Percentiles rank a stretch among this genome's conserved stretches.
Evolutionary conservation across 2,888 invertebrate genomes (phyloP).

Genomic region (Pycnomerus fuliginosus): DNA sequence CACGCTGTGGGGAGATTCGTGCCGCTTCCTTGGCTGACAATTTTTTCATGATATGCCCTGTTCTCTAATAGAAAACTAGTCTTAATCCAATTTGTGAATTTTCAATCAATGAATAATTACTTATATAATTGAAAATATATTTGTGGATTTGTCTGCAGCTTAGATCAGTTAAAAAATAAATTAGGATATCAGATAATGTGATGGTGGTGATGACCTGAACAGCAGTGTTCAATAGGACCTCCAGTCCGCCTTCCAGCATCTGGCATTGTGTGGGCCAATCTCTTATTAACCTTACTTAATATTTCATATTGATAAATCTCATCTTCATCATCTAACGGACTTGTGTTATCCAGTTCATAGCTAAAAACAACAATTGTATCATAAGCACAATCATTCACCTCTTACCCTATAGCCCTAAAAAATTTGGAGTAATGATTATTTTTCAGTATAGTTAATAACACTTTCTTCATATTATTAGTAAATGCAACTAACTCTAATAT

Average conservation of each 20-base stretch:
- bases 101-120: too few relatives aligned
- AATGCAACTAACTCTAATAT: slow-evolving; percentile 74
- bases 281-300: slow-evolving; percentile 58
- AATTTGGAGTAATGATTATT: slow-evolving; percentile 74
- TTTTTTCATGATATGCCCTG: too few relatives aligned
- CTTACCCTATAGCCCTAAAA: slow-evolving; percentile 59
- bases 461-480: slow-evolving; percentile 74
- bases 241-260: slow-evolving; percentile 30
- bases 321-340: slow-evolving; percentile 60
- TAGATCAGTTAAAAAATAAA: background rate
- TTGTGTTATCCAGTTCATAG: slow-evolving; percentile 66
- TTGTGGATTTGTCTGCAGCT: too few relatives aligned
- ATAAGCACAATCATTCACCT: slow-evolving; percentile 3
- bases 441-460: slow-evolving; percentile 80
- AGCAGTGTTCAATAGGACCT: slow-evolving; percentile 41
- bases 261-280: slow-evolving; percentile 33
- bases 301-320: slow-evolving; percentile 63
- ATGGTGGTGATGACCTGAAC: slow-evolving; percentile 41
- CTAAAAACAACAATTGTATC: slow-evolving; percentile 48
- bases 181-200: background rate
- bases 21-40: too few relatives aligned
- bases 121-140: too few relatives aligned
- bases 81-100: too few relatives aligned
- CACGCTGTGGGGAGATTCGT: too few relatives aligned
- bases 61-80: too few relatives aligned